Percentiles rank a stretch among this genome's conserved stretches.
phyloP scores from a whole-genome alignment of 2,888 invertebrate species.

The Drosophila prostipennis region DNA sequence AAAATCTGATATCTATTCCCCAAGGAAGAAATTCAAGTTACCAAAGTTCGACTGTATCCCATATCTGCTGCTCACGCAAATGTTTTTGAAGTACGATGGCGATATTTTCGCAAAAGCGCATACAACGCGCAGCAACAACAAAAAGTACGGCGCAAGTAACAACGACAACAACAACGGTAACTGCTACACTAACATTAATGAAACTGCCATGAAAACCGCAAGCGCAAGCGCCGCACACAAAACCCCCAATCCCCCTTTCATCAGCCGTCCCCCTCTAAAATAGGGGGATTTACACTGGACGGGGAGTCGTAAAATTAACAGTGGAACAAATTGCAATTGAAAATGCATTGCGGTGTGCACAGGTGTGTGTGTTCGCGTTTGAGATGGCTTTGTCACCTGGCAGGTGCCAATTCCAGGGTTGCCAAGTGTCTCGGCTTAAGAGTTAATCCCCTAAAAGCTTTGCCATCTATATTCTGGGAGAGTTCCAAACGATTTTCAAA shows the following conservation, averaged over 20 bases:
- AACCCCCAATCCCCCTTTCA: conserved; percentile 10
- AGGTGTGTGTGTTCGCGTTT: background rate
- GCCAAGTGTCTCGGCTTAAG: background rate
- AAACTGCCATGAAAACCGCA: conserved; percentile 58
- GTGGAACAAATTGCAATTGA: conserved; percentile 46
- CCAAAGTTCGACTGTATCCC: conserved; percentile 1
- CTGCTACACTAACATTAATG: conserved; percentile 58
- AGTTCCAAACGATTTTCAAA: background rate
- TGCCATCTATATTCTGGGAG: background rate
- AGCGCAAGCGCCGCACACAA: conserved; percentile 39
- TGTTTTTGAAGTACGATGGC: conserved; percentile 54
- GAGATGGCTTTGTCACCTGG: conserved; percentile 19
- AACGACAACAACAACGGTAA: conserved; percentile 23
- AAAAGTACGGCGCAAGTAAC: conserved; percentile 32
- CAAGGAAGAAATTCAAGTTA: background rate
- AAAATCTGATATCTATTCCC: no score
- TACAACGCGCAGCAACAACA: conserved; percentile 45
- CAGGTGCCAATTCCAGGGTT: conserved; percentile 22
- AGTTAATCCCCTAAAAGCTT: conserved; percentile 10
- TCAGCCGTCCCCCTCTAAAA: background rate
- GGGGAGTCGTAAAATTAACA: conserved; percentile 52
- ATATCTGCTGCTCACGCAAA: conserved; percentile 53
- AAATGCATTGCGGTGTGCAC: conserved; percentile 36
- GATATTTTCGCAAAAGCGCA: conserved; percentile 57
- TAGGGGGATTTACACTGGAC: conserved; percentile 46